A percentile compares a stretch with the other conserved stretches of the same genome.
Evolutionary conservation across 2,888 invertebrate species (phyloP).

Genomic region (Tyria jacobaeae): DNA sequence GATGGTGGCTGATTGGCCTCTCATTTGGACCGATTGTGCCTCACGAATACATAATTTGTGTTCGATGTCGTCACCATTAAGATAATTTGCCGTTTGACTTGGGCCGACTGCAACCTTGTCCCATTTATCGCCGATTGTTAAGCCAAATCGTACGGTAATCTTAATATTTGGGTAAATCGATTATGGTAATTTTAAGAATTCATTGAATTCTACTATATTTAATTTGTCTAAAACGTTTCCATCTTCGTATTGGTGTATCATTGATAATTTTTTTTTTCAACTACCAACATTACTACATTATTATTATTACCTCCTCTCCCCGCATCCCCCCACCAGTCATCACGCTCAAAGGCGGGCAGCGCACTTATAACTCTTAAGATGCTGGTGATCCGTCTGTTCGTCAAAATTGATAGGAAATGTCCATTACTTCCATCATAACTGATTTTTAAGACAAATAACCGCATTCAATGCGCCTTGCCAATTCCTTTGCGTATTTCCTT

Average conservation of each 20-base stretch:
- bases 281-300: too few species aligned
- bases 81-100: constrained; percentile 71
- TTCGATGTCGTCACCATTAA: constrained; percentile 73
- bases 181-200: not conserved
- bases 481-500: too few species aligned
- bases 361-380: too few species aligned
- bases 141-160: not conserved
- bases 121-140: constrained; percentile 62
- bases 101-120: constrained; percentile 42
- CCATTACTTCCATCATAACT: too few species aligned
- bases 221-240: not conserved
- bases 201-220: not conserved
- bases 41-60: constrained; percentile 81
- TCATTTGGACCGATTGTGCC: constrained; percentile 83
- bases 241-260: not conserved
- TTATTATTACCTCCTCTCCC: too few species aligned
- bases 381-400: too few species aligned
- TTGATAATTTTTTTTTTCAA: not conserved
- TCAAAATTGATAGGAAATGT: too few species aligned
- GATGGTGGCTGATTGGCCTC: constrained; percentile 78
- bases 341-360: too few species aligned
- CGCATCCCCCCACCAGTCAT: too few species aligned
- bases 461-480: too few species aligned
- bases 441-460: too few species aligned
- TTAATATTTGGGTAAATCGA: not conserved